Evolutionary conservation across 2,113 vertebrate species (phyloP).

Genomic region (Ivindomyrus marchei): DNA sequence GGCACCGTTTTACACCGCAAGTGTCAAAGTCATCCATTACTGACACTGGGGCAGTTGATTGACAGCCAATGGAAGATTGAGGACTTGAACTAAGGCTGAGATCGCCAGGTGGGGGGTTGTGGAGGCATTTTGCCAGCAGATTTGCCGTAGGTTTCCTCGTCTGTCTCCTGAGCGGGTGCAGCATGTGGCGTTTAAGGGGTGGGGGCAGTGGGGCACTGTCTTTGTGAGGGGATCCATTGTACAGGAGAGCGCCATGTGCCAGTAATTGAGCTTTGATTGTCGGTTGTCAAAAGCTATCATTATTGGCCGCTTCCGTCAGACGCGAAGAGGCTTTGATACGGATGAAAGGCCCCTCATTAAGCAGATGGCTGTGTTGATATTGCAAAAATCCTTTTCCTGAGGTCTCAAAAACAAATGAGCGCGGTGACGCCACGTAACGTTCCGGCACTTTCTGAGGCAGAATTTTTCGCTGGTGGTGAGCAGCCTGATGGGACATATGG

Average conservation of each 20-base stretch:
- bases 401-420: conserved; percentile 32
- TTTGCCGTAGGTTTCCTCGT: not conserved
- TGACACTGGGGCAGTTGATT: not conserved
- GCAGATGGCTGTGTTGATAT: conserved; percentile 46
- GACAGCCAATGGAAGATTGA: not conserved
- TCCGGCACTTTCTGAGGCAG: not conserved
- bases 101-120: not conserved
- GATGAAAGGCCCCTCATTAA: conserved; percentile 45
- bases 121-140: not conserved
- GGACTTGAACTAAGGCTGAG: not conserved
- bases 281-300: conserved; percentile 44
- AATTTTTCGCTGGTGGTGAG: not conserved
- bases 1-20: not conserved
- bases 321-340: conserved; percentile 45
- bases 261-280: conserved; percentile 49
- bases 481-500: not conserved
- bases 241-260: conserved; percentile 31
- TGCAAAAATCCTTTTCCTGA: conserved; percentile 31
- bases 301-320: conserved; percentile 35
- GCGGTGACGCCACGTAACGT: not conserved
- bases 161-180: not conserved
- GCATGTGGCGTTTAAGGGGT: not conserved
- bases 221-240: conserved; percentile 35
- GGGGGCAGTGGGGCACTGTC: conserved; percentile 27
- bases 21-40: not conserved